phyloP scores from a whole-genome alignment of 2,888 invertebrate species.

The Petrolisthes manimaculis region DNA sequence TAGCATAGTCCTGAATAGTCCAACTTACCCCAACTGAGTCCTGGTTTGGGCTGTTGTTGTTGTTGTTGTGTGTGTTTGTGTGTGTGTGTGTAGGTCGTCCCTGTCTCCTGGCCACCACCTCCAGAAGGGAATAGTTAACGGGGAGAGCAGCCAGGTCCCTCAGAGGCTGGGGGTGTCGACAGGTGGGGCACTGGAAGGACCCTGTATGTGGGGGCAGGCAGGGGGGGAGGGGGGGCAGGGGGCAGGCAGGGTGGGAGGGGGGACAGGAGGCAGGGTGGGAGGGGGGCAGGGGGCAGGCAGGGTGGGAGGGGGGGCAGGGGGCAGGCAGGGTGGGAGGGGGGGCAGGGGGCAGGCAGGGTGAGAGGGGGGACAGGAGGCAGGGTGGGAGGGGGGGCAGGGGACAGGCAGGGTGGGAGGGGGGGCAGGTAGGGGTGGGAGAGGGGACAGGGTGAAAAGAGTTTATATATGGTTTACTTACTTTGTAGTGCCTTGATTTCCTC shows the following conservation, averaged over 20 bases:
- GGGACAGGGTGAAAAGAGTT: background rate
- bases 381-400: background rate
- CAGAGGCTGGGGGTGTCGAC: slow-evolving; percentile 18
- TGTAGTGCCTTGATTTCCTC: too few species aligned
- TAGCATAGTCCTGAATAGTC: too few species aligned
- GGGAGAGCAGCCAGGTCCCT: slow-evolving; percentile 14
- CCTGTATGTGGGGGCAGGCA: slow-evolving; percentile 3
- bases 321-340: background rate
- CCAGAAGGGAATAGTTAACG: slow-evolving; percentile 41
- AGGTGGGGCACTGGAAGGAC: slow-evolving; percentile 10
- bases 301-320: background rate
- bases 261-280: too few species aligned
- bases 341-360: background rate
- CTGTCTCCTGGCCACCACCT: slow-evolving; percentile 21
- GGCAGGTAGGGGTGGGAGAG: background rate
- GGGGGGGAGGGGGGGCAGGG: background rate
- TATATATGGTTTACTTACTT: background rate
- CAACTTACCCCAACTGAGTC: too few species aligned
- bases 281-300: background rate
- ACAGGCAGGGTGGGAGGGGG: slow-evolving; percentile 8
- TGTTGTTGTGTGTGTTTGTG: background rate
- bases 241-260: too few species aligned
- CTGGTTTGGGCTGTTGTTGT: too few species aligned
- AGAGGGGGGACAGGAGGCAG: background rate
- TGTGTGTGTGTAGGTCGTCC: background rate